phyloP scores from a whole-genome alignment of 2,888 invertebrate species.

The Terebella lapidaria region DNA sequence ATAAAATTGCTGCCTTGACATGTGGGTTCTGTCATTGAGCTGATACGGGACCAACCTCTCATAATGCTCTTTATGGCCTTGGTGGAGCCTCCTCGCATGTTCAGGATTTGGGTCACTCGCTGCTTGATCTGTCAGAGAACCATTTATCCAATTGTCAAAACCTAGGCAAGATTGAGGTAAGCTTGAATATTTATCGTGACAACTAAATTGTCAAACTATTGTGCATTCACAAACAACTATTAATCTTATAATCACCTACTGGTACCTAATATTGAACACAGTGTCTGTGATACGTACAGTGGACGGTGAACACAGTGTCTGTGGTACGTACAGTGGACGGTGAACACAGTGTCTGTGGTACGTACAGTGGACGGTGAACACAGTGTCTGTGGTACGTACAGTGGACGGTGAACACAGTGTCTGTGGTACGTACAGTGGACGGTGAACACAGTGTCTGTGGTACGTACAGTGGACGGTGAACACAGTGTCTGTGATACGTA shows the following conservation, averaged over 20 bases:
- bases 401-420: slow-evolving; percentile 33
- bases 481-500: background rate
- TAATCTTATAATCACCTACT: background rate
- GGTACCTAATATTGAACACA: background rate
- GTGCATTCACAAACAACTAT: background rate
- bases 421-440: background rate
- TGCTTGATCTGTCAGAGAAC: slow-evolving; percentile 62
- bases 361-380: background rate
- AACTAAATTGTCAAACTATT: background rate
- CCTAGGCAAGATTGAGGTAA: background rate
- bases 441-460: background rate
- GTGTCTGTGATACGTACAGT: background rate
- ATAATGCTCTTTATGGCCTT: slow-evolving; percentile 89
- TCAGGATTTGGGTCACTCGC: slow-evolving; percentile 80
- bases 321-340: slow-evolving; percentile 35
- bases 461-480: slow-evolving; percentile 38
- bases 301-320: background rate
- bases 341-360: background rate
- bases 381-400: slow-evolving; percentile 27
- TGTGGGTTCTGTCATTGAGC: too few species aligned
- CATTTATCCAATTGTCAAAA: background rate
- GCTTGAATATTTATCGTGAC: too few species aligned
- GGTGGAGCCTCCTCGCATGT: slow-evolving; percentile 81
- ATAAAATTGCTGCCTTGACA: too few species aligned
- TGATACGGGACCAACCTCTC: too few species aligned